Evolutionary conservation across 2,113 vertebrate species (phyloP).

Genomic region (Pygoscelis antarcticus): DNA sequence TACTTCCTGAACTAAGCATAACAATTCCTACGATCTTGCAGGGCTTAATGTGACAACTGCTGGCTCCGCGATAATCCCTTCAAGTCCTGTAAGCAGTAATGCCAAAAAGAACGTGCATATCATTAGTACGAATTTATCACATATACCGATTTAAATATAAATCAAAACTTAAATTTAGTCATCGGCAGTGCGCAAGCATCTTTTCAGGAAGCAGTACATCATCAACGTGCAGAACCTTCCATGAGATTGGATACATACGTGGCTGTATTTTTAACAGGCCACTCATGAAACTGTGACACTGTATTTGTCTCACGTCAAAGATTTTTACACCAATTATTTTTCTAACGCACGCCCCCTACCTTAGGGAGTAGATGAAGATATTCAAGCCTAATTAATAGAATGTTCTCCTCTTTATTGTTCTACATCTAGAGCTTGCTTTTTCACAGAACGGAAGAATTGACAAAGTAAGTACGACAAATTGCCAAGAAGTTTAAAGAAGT

Average conservation of each 20-base stretch:
- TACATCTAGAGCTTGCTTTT: neutral
- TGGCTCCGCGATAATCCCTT: neutral
- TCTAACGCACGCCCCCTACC: neutral
- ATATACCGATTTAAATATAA: neutral
- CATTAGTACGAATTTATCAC: neutral
- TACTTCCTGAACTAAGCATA: neutral
- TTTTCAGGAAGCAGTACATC: neutral
- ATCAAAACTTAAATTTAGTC: neutral
- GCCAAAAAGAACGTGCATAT: neutral
- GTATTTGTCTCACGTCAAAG: neutral
- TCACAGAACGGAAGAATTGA: neutral
- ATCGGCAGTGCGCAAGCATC: neutral
- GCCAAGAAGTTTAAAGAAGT: neutral
- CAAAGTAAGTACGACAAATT: neutral
- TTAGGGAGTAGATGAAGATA: neutral
- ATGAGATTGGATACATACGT: neutral
- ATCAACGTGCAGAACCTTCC: neutral
- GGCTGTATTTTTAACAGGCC: neutral
- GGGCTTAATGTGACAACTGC: neutral
- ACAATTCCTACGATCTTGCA: neutral
- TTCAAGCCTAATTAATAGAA: neutral
- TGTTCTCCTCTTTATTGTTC: neutral
- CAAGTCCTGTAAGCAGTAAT: neutral
- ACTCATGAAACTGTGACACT: neutral
- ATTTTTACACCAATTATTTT: neutral